These are phyloP conservation scores for Melieria picta DNA, from an alignment of 2,888 invertebrate species.

Conservation along the genomic window DNA sequence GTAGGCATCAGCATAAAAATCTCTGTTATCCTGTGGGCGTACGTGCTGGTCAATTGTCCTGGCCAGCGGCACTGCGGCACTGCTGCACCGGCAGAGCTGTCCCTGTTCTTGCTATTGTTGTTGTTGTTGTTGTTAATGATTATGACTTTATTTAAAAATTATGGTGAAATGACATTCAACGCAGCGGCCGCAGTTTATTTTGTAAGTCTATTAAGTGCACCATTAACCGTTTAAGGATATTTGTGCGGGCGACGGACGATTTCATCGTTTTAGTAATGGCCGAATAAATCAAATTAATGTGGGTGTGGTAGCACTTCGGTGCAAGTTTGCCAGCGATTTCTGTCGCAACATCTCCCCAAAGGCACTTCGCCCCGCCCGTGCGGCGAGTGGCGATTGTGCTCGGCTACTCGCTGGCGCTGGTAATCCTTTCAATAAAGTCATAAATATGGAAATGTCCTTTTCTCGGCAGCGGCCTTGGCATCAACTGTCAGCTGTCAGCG, in stretches of 20 bases:
- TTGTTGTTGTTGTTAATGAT: constrained; percentile 34
- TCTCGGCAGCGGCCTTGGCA: no score
- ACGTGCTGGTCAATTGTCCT: constrained; percentile 10
- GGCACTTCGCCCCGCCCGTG: no score
- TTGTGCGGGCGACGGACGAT: constrained; percentile 16
- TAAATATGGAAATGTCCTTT: background rate
- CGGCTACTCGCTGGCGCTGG: background rate
- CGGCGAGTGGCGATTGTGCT: background rate
- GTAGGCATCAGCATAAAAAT: constrained; percentile 34
- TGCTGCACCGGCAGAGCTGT: background rate
- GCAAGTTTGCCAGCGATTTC: background rate
- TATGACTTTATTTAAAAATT: constrained; percentile 40
- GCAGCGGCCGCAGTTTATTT: constrained; percentile 18
- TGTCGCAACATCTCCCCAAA: no score
- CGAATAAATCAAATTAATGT: constrained; percentile 38
- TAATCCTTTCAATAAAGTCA: background rate
- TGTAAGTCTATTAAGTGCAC: constrained; percentile 26
- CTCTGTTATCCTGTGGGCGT: constrained; percentile 33
- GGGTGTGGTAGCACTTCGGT: background rate
- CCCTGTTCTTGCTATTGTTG: constrained; percentile 4
- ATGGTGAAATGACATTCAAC: constrained; percentile 22
- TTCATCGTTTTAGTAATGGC: constrained; percentile 23
- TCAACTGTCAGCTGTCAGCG: constrained; percentile 7
- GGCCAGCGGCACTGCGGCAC: background rate
- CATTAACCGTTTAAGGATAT: constrained; percentile 30